Evolutionary conservation across 2,113 vertebrate genomes (phyloP).

Genomic region (Pedetes capensis): DNA sequence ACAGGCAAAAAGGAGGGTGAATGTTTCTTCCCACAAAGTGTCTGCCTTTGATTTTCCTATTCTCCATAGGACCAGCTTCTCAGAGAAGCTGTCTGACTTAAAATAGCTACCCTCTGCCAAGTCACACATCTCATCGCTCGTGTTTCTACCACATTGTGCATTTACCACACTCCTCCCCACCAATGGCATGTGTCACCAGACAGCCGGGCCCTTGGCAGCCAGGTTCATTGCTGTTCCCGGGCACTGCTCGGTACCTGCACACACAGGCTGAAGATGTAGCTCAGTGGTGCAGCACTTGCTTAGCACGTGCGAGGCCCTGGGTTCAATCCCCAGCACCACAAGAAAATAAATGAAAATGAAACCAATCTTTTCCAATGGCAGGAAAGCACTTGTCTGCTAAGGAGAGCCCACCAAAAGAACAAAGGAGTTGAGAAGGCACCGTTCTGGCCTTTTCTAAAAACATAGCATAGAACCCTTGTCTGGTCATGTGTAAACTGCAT

Average conservation of each 20-base stretch:
- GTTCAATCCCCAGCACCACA: neutral
- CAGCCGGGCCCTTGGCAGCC: neutral
- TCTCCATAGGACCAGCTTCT: neutral
- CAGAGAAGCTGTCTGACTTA: too few relatives aligned
- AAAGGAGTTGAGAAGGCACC: neutral
- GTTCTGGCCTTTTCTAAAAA: neutral
- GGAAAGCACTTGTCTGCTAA: neutral
- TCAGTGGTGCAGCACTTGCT: neutral
- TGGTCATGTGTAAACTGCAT: neutral
- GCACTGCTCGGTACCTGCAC: neutral
- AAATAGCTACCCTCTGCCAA: neutral
- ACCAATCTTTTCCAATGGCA: neutral
- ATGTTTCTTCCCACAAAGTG: neutral
- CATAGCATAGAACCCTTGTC: neutral
- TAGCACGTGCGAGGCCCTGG: neutral
- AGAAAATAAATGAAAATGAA: neutral
- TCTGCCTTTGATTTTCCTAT: neutral
- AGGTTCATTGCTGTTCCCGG: neutral
- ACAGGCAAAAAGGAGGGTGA: too few relatives aligned
- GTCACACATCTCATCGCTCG: neutral
- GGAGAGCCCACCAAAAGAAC: neutral
- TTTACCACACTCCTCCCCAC: neutral
- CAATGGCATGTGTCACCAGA: neutral
- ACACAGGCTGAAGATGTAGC: neutral
- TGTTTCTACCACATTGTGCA: neutral